A percentile compares a stretch with the other conserved stretches of the same genome.
These are phyloP conservation scores for Caenorhabditis remanei DNA, from an alignment of 1,140 invertebrate genomes.

Conservation along the genomic window DNA sequence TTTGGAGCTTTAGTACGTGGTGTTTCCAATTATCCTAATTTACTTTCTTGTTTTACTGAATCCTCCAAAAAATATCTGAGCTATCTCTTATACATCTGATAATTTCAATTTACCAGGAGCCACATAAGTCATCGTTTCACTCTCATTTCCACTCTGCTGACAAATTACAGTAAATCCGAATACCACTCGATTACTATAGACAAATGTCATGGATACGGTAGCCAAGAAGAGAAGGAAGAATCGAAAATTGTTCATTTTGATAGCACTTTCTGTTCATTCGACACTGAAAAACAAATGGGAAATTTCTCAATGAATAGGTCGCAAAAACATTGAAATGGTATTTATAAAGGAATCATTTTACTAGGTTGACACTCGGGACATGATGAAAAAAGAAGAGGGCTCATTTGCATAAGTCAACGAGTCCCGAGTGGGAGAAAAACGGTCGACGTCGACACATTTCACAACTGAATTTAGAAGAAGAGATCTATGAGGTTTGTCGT, in stretches of 20 bases:
- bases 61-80: too few species aligned
- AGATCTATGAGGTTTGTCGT: constrained; percentile 9
- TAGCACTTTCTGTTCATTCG: background rate
- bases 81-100: background rate
- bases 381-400: background rate
- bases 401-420: constrained; percentile 47
- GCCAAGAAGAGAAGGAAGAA: constrained; percentile 46
- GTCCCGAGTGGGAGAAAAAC: constrained; percentile 4
- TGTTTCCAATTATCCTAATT: too few species aligned
- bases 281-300: background rate
- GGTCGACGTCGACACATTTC: background rate
- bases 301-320: background rate
- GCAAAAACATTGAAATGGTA: background rate
- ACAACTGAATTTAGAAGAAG: background rate
- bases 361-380: constrained; percentile 22
- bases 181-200: constrained; percentile 57
- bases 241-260: constrained; percentile 58
- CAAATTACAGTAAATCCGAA: constrained; percentile 59
- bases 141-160: constrained; percentile 43
- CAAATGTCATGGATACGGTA: constrained; percentile 44
- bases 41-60: too few species aligned
- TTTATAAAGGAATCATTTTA: constrained; percentile 15
- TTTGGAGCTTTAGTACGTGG: too few species aligned
- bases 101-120: background rate
- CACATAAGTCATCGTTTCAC: background rate